Evolutionary conservation across 1,140 invertebrate genomes (phyloP), one percentile per base, ranked within the genome.

Genomic region (Dufourea novaeangliae): DNA sequence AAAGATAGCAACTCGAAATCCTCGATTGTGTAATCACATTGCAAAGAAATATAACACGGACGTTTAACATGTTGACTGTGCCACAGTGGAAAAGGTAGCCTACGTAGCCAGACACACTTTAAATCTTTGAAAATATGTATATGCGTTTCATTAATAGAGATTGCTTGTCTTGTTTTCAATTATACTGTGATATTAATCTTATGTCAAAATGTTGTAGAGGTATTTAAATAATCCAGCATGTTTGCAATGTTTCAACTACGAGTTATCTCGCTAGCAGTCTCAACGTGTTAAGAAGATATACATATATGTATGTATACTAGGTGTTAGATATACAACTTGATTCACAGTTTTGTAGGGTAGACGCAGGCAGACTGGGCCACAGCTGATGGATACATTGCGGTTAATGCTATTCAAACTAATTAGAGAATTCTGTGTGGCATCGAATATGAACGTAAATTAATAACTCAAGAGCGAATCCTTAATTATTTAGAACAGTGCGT

Each of bases 1-100:
- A 27, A 39, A 69, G 50, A 57, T 64, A 82, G 20, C 41, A 14
- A 37, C 11, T 71, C 66, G n/a, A 63, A 64, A 68, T 84, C 69
- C 4, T n/a, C 20, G 22, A 62, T 68, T 46, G 63, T 37, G n/a
- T 67, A 37, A 76, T 10, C 17, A 12, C 20, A 8, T 25, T 54
- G 29, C n/a, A 27, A 37, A 17, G 14, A 7, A 54, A 50, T 22
- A 4, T 52, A n/a, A n/a, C n/a, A n/a, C n/a, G n/a, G n/a, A n/a
- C n/a, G n/a, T n/a, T n/a, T n/a, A 22, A 20, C 1, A 7, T 2
- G 22, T 32, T n/a, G 14, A 61, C 25, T 1, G 3, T n/a, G 11
- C 1, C 37, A n/a, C 39, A 1, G 14, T 25, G n/a, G 5, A 17
- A 3, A 14, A 8, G 10, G n/a, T 10, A 27, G 27, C 8, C 20